Evolutionary conservation across 2,113 vertebrate genomes (phyloP).

Genomic region (Psittacula cyanocephala): DNA sequence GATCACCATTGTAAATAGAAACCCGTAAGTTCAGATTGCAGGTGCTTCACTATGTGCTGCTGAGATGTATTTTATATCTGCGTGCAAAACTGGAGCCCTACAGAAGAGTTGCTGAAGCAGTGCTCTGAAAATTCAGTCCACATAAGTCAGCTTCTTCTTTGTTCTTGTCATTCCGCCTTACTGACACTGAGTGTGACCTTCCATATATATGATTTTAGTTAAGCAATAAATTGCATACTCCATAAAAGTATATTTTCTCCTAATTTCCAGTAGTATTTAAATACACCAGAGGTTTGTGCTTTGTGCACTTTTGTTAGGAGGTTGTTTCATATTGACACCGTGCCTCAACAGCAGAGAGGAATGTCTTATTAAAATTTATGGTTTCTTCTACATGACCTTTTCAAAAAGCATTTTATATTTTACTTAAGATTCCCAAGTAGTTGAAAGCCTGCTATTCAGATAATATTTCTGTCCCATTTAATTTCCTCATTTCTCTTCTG

Average conservation of each 20-base stretch:
- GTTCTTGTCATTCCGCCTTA: background rate
- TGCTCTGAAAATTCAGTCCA: slow-evolving; percentile 3
- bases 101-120: background rate
- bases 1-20: background rate
- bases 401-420: slow-evolving; percentile 23
- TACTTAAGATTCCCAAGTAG: background rate
- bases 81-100: background rate
- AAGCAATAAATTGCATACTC: background rate
- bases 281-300: background rate
- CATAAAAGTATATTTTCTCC: background rate
- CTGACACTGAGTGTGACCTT: background rate
- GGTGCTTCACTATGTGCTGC: background rate
- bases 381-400: slow-evolving; percentile 11
- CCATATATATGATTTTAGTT: background rate
- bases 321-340: background rate
- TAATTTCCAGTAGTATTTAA: background rate
- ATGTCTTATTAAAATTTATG: slow-evolving; percentile 22
- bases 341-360: background rate
- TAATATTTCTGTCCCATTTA: slow-evolving; percentile 9
- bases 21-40: background rate
- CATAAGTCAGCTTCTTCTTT: background rate
- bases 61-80: background rate
- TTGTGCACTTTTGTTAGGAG: background rate
- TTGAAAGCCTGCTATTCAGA: background rate
- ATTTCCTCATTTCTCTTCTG: background rate